These are phyloP conservation scores for Pseudomyrmex dendroicus DNA, from an alignment of 1,140 invertebrate genomes.

Conservation along the genomic window DNA sequence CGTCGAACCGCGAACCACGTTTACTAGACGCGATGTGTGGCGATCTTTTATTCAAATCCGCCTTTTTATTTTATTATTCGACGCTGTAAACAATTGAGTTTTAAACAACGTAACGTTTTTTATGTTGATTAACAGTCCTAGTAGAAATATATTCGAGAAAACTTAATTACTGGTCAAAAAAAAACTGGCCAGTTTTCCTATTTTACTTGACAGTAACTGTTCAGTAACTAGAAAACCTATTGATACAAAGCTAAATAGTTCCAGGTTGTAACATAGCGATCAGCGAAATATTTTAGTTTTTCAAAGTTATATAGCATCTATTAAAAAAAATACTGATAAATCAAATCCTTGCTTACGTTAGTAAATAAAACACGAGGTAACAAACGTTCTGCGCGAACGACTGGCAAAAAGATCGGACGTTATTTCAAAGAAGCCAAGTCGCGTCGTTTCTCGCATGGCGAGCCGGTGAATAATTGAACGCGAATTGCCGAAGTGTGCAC, in stretches of 20 bases:
- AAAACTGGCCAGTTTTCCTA: no score
- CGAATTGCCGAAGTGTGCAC: constrained; percentile 9
- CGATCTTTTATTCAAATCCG: constrained; percentile 29
- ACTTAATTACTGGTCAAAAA: no score
- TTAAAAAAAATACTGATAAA: not conserved
- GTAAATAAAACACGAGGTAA: constrained; percentile 5
- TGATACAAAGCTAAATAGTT: no score
- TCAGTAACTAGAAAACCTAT: no score
- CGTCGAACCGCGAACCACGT: constrained; percentile 3
- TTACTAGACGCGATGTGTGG: constrained; percentile 24
- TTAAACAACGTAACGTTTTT: not conserved
- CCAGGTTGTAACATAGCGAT: no score
- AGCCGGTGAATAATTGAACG: constrained; percentile 62
- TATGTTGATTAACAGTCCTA: not conserved
- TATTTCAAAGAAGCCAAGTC: not conserved
- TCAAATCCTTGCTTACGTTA: not conserved
- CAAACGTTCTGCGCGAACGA: not conserved
- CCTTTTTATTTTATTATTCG: not conserved
- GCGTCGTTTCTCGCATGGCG: not conserved
- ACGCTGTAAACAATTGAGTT: not conserved
- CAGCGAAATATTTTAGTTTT: not conserved
- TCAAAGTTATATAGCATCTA: not conserved
- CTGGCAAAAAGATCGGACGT: constrained; percentile 4
- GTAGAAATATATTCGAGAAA: no score
- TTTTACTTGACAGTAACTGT: no score